These are phyloP conservation scores for Excalfactoria chinensis DNA, from an alignment of 2,113 vertebrate species.

Conservation along the genomic window DNA sequence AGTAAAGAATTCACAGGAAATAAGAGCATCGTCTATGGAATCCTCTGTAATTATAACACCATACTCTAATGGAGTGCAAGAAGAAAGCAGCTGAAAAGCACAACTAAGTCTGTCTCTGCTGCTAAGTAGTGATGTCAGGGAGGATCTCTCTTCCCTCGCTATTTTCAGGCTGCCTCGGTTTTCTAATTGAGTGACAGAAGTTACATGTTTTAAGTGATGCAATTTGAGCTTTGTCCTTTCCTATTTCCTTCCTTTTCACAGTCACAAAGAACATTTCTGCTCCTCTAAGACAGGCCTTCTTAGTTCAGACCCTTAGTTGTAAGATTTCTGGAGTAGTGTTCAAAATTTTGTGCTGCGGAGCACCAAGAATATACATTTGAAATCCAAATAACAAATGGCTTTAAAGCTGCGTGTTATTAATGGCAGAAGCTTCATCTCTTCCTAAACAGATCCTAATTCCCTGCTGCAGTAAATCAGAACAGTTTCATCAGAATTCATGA, in stretches of 20 bases:
- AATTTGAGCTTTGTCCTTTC: neutral
- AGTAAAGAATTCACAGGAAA: neutral
- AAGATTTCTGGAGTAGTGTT: neutral
- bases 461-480: conserved; percentile 19
- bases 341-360: neutral
- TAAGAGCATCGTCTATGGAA: neutral
- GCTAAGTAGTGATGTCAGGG: neutral
- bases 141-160: neutral
- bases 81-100: conserved; percentile 26
- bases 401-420: conserved; percentile 14
- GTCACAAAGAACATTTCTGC: neutral
- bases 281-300: rapidly evolving
- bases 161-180: neutral
- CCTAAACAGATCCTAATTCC: conserved; percentile 20
- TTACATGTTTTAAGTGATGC: neutral
- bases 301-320: neutral
- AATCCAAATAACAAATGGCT: neutral
- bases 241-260: conserved; percentile 34
- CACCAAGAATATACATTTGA: neutral
- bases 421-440: conserved; percentile 32
- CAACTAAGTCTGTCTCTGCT: neutral
- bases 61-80: neutral
- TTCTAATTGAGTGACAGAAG: neutral
- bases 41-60: neutral
- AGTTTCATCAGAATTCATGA: neutral